Evolutionary conservation across 2,797 vertebrate species (phyloP), one percentile per base, ranked within the genome.

Genomic region (Numenius phaeopus): DNA sequence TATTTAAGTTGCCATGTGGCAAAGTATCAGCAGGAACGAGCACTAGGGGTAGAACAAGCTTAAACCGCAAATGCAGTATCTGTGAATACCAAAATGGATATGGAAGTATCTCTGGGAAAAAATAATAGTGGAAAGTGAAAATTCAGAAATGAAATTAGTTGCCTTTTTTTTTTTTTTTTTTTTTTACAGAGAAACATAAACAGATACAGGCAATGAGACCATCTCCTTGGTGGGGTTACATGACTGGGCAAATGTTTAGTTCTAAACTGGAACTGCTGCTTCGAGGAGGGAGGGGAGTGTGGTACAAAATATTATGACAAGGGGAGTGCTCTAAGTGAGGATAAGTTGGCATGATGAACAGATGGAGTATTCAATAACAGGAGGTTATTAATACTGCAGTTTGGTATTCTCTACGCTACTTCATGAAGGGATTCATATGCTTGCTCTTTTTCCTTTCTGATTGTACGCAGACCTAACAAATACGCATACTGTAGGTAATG

Each of bases 371-470:
- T 97, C 97, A 96, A 93, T 97, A 97, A 97, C 97, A 97, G 96
- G 96, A 96, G 96, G 96, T 97, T 97, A 97, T 97, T 97, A 97
- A 97, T 97, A 96, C 97, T 97, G 92, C 97, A 97, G 96, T 92
- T 97, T 97, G 96, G 93, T 97, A 94, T 97, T 97, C 96, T 95
- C 95, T 71, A n/a, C 5, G 8, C 94, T 96, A 58, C 95, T 94
- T 91, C 59, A 5, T 92, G 95, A 97, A 96, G 92, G 94, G 90
- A 97, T 92, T 97, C 97, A 97, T 96, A 97, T 96, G 96, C 91
- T 97, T 97, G 96, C 96, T 97, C 96, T 97, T 97, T 97, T 97
- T 92, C 94, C 87, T 95, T 94, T 76, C 93, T 69, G 93, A 82
- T 87, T 73, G 84, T 86, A 88, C 9, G 22, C 89, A 91, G 89